phyloP scores from a whole-genome alignment of 1,140 invertebrate genomes.

The Schlechtendalia chinensis region DNA sequence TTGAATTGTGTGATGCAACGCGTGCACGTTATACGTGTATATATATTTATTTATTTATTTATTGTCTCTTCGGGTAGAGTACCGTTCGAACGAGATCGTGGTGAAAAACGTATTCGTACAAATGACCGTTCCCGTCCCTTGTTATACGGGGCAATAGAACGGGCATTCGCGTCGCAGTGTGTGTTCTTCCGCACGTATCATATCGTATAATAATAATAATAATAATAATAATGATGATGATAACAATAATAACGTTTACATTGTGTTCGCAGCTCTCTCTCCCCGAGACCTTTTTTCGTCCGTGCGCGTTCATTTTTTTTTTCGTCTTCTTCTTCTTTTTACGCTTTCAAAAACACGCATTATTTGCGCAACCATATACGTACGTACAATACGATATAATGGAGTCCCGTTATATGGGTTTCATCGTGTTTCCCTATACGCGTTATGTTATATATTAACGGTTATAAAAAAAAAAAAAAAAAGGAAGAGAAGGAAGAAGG shows the following conservation, averaged over 20 bases:
- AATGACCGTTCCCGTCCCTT: background rate
- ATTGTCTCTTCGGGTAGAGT: background rate
- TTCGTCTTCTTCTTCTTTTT: too few species aligned
- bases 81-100: constrained; percentile 6
- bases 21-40: background rate
- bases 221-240: too few species aligned
- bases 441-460: background rate
- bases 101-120: background rate
- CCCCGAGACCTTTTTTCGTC: constrained; percentile 3
- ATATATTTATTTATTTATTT: too few species aligned
- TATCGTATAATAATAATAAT: background rate
- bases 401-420: constrained; percentile 5
- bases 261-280: constrained; percentile 10
- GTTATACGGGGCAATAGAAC: too few species aligned
- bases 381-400: background rate
- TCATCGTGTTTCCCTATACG: background rate
- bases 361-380: constrained; percentile 18
- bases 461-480: background rate
- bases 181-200: background rate
- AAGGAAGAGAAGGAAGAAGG: too few species aligned
- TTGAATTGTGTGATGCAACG: constrained; percentile 41
- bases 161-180: constrained; percentile 6
- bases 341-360: background rate
- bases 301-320: too few species aligned
- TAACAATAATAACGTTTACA: too few species aligned